Evolutionary conservation across 2,888 invertebrate genomes (phyloP).

Genomic region (Andrena chrysosceles): DNA sequence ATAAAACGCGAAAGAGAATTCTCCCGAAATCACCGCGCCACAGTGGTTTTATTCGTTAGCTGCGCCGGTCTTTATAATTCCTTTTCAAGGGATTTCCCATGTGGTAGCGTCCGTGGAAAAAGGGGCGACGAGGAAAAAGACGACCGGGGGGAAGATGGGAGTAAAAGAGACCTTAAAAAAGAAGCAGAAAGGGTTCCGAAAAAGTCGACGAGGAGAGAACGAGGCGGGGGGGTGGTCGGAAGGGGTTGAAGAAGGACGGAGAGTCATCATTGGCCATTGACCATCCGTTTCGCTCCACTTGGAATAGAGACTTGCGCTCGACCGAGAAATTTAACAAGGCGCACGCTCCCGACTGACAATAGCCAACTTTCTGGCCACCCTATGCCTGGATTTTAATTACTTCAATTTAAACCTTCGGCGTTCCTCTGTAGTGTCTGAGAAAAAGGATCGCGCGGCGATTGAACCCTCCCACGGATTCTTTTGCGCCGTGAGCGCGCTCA

Average conservation of each 20-base stretch:
- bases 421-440: not conserved
- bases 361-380: slow-evolving; percentile 67
- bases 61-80: slow-evolving; percentile 46
- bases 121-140: not conserved
- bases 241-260: slow-evolving; percentile 49
- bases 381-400: slow-evolving; percentile 77
- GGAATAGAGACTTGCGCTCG: slow-evolving; percentile 73
- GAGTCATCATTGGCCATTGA: slow-evolving; percentile 71
- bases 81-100: slow-evolving; percentile 65
- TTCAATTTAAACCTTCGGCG: slow-evolving; percentile 71
- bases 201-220: slow-evolving; percentile 32
- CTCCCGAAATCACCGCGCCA: slow-evolving; percentile 20
- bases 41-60: slow-evolving; percentile 43
- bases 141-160: not conserved
- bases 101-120: slow-evolving; percentile 42
- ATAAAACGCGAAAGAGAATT: slow-evolving; percentile 1
- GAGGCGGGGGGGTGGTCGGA: not conserved
- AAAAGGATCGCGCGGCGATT: slow-evolving; percentile 18
- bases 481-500: not conserved
- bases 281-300: slow-evolving; percentile 77
- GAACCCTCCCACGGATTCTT: slow-evolving; percentile 10
- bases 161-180: slow-evolving; percentile 44
- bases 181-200: slow-evolving; percentile 35
- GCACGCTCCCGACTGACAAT: slow-evolving; percentile 71
- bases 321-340: slow-evolving; percentile 80